Evolutionary conservation across 2,888 invertebrate species (phyloP).

Genomic region (Amiota mariae): DNA sequence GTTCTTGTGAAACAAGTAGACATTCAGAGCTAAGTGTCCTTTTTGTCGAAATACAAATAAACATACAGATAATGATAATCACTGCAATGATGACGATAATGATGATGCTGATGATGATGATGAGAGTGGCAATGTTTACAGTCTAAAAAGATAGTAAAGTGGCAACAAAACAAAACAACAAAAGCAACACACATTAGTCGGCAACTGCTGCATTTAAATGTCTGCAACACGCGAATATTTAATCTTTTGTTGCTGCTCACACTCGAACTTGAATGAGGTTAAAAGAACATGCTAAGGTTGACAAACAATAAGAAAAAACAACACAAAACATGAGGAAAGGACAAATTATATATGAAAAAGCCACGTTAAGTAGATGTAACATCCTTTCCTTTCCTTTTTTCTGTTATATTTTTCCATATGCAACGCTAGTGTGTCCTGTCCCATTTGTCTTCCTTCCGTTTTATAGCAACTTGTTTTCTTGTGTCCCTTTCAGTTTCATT

Average conservation of each 20-base stretch:
- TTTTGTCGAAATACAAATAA: background rate
- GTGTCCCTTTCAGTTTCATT: background rate
- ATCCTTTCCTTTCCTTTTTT: background rate
- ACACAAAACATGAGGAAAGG: background rate
- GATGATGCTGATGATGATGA: too few species aligned
- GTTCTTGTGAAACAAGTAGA: constrained; percentile 16
- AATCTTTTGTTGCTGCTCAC: too few species aligned
- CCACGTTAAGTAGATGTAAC: constrained; percentile 11
- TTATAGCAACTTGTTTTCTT: too few species aligned
- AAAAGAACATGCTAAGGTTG: background rate
- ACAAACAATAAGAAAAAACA: background rate
- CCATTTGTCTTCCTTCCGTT: too few species aligned
- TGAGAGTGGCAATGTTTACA: background rate
- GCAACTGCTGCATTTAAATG: constrained; percentile 12
- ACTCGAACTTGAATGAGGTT: background rate
- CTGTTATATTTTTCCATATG: background rate
- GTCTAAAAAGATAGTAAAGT: background rate
- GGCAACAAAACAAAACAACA: constrained; percentile 10
- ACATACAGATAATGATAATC: background rate
- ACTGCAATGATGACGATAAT: background rate
- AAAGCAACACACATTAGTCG: background rate
- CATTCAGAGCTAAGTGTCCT: constrained; percentile 22
- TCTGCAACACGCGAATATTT: constrained; percentile 3
- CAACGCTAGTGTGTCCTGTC: too few species aligned
- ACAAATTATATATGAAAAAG: background rate